Conservation (phyloP, 2,113 vertebrate genomes). For the Natator depressus region DNA sequence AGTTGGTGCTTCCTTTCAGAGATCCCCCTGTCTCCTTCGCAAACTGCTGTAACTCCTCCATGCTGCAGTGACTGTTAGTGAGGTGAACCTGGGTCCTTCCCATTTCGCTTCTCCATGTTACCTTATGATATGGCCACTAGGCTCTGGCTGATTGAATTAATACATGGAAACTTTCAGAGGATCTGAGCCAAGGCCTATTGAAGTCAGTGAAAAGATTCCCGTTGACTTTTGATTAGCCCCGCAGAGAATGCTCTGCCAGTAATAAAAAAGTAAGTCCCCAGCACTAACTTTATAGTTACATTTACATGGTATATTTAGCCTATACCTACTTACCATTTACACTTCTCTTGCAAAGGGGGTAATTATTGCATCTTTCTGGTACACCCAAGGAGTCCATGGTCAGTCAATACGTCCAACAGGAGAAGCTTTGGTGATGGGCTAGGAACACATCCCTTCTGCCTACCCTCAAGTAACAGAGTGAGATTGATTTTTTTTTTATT, state of each 20-base stretch:
- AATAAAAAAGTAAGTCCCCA: not conserved
- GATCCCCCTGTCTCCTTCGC: not conserved
- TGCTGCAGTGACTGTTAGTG: not conserved
- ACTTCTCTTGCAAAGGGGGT: not conserved
- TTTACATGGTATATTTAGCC: not conserved
- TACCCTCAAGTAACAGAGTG: not conserved
- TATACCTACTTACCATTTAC: not conserved
- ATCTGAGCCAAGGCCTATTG: not conserved
- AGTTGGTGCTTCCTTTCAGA: not conserved
- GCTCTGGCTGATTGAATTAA: not conserved
- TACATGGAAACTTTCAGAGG: not conserved
- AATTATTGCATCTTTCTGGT: not conserved
- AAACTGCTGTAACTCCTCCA: not conserved
- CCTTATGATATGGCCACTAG: not conserved
- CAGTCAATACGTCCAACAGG: not conserved
- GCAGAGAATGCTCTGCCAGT: not conserved
- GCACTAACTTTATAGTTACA: not conserved
- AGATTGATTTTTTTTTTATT: not conserved
- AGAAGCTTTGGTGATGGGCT: not conserved
- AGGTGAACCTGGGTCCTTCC: not conserved
- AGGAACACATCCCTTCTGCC: not conserved
- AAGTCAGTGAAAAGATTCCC: not conserved
- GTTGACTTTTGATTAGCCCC: not conserved
- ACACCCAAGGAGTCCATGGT: not conserved
- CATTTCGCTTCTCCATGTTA: not conserved